phyloP scores from a whole-genome alignment of 2,113 vertebrate genomes.

The Phainopepla nitens region DNA sequence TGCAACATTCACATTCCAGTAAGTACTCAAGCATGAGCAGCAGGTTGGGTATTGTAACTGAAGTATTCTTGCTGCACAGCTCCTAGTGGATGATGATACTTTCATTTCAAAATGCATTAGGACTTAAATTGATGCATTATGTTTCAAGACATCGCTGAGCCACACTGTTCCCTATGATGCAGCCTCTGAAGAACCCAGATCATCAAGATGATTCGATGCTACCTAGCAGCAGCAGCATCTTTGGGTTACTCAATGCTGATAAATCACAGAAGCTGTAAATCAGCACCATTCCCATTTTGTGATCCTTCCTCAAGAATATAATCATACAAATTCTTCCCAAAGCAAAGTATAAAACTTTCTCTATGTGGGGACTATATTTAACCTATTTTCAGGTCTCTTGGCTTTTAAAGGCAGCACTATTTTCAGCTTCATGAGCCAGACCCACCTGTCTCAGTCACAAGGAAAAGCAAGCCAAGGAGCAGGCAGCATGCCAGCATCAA shows the following conservation, averaged over 20 bases:
- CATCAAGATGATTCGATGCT: neutral
- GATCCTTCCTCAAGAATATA: neutral
- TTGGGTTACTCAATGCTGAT: neutral
- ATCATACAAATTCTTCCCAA: neutral
- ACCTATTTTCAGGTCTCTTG: neutral
- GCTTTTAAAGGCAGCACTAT: neutral
- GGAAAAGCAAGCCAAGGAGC: neutral
- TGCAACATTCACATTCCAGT: neutral
- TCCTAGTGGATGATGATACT: neutral
- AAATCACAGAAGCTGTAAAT: neutral
- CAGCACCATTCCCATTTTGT: neutral
- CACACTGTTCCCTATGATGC: neutral
- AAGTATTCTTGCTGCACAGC: neutral
- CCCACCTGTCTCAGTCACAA: neutral
- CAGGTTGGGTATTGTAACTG: neutral
- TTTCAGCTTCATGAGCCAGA: neutral
- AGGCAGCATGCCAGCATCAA: neutral
- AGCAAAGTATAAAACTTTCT: neutral
- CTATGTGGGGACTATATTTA: neutral
- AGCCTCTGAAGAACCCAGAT: neutral
- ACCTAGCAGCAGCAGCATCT: neutral
- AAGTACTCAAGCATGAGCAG: neutral
- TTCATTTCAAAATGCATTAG: neutral
- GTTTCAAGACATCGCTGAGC: neutral
- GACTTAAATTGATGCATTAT: neutral